These are phyloP conservation scores for Tetramorium parvispinum DNA, from an alignment of 1,140 invertebrate genomes.

Conservation along the genomic window DNA sequence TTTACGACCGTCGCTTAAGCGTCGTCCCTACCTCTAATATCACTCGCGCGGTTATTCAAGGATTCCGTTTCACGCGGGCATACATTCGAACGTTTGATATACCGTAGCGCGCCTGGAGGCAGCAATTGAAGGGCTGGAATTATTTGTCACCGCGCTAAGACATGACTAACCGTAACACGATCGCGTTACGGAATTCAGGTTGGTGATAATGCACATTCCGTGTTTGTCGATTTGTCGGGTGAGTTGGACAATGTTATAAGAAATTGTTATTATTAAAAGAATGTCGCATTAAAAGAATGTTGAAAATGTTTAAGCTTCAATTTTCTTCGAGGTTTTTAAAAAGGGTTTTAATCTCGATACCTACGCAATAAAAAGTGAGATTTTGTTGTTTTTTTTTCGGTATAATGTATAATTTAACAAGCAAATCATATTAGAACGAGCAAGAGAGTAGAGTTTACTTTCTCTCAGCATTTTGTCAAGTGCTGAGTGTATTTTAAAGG, in stretches of 20 bases:
- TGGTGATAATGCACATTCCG: slow-evolving; percentile 31
- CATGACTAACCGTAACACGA: slow-evolving; percentile 17
- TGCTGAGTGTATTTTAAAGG: slow-evolving; percentile 10
- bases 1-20: slow-evolving; percentile 61
- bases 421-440: not conserved
- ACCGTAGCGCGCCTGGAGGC: slow-evolving; percentile 13
- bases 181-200: not conserved
- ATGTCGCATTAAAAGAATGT: not conserved
- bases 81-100: slow-evolving; percentile 37
- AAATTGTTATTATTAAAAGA: not conserved
- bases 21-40: slow-evolving; percentile 45
- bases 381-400: not conserved
- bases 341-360: not conserved
- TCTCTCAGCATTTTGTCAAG: not conserved
- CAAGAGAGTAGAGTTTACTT: not conserved
- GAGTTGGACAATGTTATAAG: not conserved
- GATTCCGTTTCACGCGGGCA: slow-evolving; percentile 40
- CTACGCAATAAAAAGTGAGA: not conserved
- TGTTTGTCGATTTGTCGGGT: slow-evolving; percentile 5
- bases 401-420: slow-evolving; percentile 8
- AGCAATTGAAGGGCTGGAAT: slow-evolving; percentile 41
- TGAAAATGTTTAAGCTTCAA: not conserved
- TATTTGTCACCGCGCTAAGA: slow-evolving; percentile 35
- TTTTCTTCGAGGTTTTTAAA: not conserved
- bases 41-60: slow-evolving; percentile 53